Evolutionary conservation across 2,113 vertebrate species (phyloP), one percentile per base, ranked within the genome.

Genomic region (Pagrus major): DNA sequence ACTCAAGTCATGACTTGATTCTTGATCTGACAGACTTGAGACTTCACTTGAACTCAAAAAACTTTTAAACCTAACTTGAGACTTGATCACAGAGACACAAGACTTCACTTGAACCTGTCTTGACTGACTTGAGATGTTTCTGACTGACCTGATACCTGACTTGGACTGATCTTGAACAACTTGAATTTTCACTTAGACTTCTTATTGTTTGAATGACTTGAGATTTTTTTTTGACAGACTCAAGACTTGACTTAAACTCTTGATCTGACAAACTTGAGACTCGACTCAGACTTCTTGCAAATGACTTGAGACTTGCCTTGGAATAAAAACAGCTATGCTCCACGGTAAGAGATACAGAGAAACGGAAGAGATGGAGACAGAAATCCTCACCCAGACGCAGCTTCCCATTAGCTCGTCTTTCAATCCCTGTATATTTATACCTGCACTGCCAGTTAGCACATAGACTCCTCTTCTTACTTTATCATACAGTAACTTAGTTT

Each of bases 391-490:
- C 35, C n/a, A 7, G 23, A 63, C 23, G 56, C 60, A 5, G 23
- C 37, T 82, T 85, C 41, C 51, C n/a, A 44, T 76, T 67, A 85
- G 67, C 52, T 72, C 51, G 3, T 76, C 51, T 80, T 70, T 77
- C 58, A 83, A 6, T 21, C 47, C 31, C 10, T 54, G 60, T 58
- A 23, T 79, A 68, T 82, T 80, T 61, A 77, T 75, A 78, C 59
- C 47, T 80, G 54, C 1, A 1, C 55, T 73, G 63, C 63, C 73
- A 55, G 55, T 55, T 76, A 60, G 80, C 77, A 58, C 58, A 58
- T 23, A 60, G n/a, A 41, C 67, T 71, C 52, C 9, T 74, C 58
- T 72, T 52, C 65, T 78, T 46, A 54, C 69, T 79, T 25, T 44
- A 61, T 71, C 11, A 69, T 67, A n/a, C n/a, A n/a, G n/a, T n/a